Conservation (phyloP, 2,797 vertebrate genomes). For the Sorex maritimensis region DNA sequence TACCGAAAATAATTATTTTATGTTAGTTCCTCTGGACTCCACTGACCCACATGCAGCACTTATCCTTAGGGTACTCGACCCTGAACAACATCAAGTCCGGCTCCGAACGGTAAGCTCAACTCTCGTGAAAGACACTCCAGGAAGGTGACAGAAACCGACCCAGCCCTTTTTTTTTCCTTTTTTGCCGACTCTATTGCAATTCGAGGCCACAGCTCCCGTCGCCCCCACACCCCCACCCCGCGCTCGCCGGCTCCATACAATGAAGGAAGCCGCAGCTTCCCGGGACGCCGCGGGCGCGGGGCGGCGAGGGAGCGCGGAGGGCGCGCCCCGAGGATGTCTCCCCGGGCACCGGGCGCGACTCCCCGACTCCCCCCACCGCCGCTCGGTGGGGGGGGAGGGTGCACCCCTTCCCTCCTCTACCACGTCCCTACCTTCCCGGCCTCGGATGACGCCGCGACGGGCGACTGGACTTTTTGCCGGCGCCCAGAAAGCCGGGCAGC, state of each 20-base stretch:
- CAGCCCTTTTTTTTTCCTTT: not conserved
- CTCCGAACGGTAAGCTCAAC: too few species aligned
- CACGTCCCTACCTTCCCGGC: slow-evolving; percentile 34
- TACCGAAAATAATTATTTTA: slow-evolving; percentile 36
- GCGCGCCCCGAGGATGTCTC: slow-evolving; percentile 42
- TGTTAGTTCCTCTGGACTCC: not conserved
- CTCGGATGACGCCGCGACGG: not conserved
- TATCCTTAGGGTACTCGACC: slow-evolving; percentile 16
- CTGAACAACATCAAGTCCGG: slow-evolving; percentile 46
- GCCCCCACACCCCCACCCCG: too few species aligned
- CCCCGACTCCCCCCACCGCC: not conserved
- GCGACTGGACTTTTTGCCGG: not conserved
- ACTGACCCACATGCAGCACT: not conserved
- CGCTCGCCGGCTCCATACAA: too few species aligned
- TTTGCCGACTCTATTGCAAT: not conserved
- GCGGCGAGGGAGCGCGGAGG: not conserved
- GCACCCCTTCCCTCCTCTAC: not conserved
- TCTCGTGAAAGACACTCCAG: not conserved
- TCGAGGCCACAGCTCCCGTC: slow-evolving; percentile 24
- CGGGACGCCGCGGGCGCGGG: not conserved
- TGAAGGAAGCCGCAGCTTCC: too few species aligned
- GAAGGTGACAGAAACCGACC: not conserved
- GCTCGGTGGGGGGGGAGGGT: not conserved
- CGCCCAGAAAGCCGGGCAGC: too few species aligned
- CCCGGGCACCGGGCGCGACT: not conserved